Evolutionary conservation across 2,888 invertebrate species (phyloP).

Genomic region (Mimas tiliae): DNA sequence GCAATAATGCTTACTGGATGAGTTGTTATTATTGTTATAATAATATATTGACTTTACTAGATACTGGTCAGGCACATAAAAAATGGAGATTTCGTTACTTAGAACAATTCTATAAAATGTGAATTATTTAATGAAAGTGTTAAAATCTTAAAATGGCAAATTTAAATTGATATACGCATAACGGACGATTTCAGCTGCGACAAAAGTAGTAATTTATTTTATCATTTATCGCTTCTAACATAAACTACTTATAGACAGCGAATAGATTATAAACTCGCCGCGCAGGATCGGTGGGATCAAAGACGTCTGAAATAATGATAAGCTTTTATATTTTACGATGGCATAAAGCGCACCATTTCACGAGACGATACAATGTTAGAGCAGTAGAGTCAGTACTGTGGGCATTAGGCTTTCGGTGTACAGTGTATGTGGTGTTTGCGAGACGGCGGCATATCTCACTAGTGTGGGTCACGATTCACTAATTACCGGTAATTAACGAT

Average conservation of each 20-base stretch:
- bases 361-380: constrained; percentile 19
- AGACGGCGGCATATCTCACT: constrained; percentile 6
- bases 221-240: constrained; percentile 15
- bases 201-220: constrained; percentile 20
- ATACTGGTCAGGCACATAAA: no score
- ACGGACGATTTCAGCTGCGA: constrained; percentile 9
- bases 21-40: no score
- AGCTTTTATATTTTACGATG: constrained; percentile 25
- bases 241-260: constrained; percentile 14
- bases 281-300: constrained; percentile 18
- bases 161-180: constrained; percentile 2
- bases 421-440: background rate
- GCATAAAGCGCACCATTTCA: constrained; percentile 17
- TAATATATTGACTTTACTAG: no score
- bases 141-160: background rate
- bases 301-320: constrained; percentile 25
- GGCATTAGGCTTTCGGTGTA: background rate
- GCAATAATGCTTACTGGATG: no score
- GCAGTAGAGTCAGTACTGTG: background rate
- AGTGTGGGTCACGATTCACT: constrained; percentile 67
- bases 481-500: constrained; percentile 79
- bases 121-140: background rate
- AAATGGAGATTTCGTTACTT: background rate
- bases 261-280: constrained; percentile 14
- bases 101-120: background rate